A percentile compares a stretch with the other conserved stretches of the same genome.
Evolutionary conservation across 1,140 invertebrate genomes (phyloP).

Genomic region (Orchesella cincta): DNA sequence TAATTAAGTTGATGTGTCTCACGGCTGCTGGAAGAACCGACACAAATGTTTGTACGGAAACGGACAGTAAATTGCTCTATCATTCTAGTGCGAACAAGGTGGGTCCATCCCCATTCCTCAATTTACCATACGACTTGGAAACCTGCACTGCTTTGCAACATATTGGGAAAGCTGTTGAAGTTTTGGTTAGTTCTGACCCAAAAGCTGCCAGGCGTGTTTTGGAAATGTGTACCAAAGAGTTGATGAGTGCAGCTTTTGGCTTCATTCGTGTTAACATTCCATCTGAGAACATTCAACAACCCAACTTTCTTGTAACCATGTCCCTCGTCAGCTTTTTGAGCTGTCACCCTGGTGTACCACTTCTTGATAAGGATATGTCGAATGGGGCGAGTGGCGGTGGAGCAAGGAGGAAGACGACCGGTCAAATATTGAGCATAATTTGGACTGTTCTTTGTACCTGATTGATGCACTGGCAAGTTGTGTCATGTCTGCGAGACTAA

Average conservation of each 20-base stretch:
- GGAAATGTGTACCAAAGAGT: slow-evolving; percentile 65
- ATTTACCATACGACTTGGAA: slow-evolving; percentile 47
- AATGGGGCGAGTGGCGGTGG: neutral
- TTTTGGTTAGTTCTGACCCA: slow-evolving; percentile 56
- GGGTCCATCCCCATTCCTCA: slow-evolving; percentile 45
- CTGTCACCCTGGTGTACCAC: slow-evolving; percentile 3
- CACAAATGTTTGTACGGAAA: slow-evolving; percentile 31
- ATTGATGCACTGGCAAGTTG: slow-evolving; percentile 68
- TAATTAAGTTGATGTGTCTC: slow-evolving; percentile 67
- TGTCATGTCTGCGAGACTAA: slow-evolving; percentile 61
- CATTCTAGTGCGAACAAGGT: slow-evolving; percentile 28
- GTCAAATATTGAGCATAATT: slow-evolving; percentile 37
- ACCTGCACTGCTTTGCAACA: slow-evolving; percentile 40
- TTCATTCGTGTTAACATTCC: slow-evolving; percentile 49
- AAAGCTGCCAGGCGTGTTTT: slow-evolving; percentile 63
- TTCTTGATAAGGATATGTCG: neutral
- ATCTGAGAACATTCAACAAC: slow-evolving; percentile 39
- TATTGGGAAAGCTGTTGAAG: slow-evolving; percentile 46
- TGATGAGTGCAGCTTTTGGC: slow-evolving; percentile 61
- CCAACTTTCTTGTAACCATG: slow-evolving; percentile 65
- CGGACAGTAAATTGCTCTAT: slow-evolving; percentile 30
- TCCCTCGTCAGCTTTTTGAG: slow-evolving; percentile 63
- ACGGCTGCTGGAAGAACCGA: slow-evolving; percentile 62
- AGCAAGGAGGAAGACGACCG: neutral
- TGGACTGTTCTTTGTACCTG: slow-evolving; percentile 59